A percentile compares a stretch with the other conserved stretches of the same genome.
Conservation (phyloP, 2,113 vertebrate species). For the Cervus canadensis region DNA sequence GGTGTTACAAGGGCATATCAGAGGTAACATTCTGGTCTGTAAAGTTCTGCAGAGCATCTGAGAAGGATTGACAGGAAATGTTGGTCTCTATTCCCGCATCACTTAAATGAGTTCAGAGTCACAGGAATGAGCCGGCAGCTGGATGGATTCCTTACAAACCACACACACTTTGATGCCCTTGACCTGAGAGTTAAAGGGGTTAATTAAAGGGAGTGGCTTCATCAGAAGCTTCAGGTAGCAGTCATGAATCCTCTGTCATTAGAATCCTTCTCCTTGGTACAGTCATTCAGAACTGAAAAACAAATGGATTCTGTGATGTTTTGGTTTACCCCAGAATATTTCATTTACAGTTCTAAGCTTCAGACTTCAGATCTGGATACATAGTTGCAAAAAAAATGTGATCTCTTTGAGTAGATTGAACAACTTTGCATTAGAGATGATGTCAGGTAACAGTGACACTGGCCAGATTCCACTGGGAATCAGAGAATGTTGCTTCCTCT, state of each 20-base stretch:
- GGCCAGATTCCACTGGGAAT: background rate
- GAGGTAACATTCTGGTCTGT: background rate
- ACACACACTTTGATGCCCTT: background rate
- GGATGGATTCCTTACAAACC: background rate
- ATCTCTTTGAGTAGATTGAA: background rate
- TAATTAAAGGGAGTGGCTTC: background rate
- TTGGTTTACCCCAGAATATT: background rate
- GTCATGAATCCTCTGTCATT: background rate
- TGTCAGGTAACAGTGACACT: background rate
- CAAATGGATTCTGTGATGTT: background rate
- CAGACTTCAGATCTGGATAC: background rate
- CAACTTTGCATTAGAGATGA: background rate
- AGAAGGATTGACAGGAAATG: background rate
- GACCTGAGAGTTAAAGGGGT: background rate
- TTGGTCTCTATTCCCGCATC: background rate
- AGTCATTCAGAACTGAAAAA: background rate
- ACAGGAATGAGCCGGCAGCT: background rate
- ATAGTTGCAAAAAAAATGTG: background rate
- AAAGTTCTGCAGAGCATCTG: background rate
- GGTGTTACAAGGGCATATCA: background rate
- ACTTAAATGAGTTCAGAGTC: background rate
- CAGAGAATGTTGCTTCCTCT: background rate
- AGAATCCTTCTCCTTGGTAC: background rate
- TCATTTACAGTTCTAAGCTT: background rate
- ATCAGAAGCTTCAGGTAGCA: background rate